Evolutionary conservation across 1,140 invertebrate genomes (phyloP).

Genomic region (Daktulosphaira vitifoliae): DNA sequence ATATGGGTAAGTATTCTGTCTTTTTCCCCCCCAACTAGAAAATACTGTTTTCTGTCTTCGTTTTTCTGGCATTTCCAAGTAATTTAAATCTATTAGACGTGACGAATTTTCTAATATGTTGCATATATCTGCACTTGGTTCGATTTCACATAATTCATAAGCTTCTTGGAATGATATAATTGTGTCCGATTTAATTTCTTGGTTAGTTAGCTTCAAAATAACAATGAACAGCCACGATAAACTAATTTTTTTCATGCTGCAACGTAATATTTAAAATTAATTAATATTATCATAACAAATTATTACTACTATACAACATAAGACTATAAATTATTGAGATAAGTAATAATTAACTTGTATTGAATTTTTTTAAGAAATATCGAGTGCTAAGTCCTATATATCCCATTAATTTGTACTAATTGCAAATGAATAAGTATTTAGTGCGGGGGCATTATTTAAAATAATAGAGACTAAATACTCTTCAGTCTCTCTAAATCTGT

Average conservation of each 20-base stretch:
- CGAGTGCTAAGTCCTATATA: no score
- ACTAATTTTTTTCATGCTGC: constrained; percentile 25
- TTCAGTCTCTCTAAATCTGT: no score
- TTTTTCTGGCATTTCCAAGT: constrained; percentile 5
- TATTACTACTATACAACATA: no score
- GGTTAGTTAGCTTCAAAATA: constrained; percentile 17
- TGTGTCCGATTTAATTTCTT: constrained; percentile 22
- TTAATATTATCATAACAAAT: no score
- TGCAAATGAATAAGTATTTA: no score
- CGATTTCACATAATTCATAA: constrained; percentile 11
- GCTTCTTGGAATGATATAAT: constrained; percentile 14
- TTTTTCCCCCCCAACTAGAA: constrained; percentile 35
- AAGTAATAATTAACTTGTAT: no score
- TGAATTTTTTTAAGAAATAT: no score
- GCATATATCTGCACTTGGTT: constrained; percentile 3
- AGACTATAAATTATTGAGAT: no score
- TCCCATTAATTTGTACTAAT: no score
- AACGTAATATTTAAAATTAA: no score
- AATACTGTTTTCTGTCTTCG: constrained; percentile 32
- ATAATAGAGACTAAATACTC: no score
- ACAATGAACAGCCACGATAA: constrained; percentile 23
- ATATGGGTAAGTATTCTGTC: constrained; percentile 34
- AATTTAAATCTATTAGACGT: neutral
- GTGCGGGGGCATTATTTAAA: no score
- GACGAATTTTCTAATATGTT: constrained; percentile 2